phyloP scores from a whole-genome alignment of 2,113 vertebrate species.

The Hydrochoerus hydrochaeris region DNA sequence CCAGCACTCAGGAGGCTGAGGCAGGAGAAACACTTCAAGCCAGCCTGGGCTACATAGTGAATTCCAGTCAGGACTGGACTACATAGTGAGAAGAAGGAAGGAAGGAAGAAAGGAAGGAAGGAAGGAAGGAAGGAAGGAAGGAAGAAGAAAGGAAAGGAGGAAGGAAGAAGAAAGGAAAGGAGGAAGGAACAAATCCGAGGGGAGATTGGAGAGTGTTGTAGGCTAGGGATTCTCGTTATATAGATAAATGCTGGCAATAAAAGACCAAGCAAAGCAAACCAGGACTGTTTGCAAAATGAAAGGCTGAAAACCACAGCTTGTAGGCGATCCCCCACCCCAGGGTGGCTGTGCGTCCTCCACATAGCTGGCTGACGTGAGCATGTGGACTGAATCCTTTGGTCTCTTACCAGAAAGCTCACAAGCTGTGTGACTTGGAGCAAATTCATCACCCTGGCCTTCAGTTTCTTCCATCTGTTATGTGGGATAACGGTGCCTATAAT shows the following conservation, averaged over 20 bases:
- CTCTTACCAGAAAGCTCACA: not conserved
- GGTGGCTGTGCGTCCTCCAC: not conserved
- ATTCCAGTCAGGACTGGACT: not conserved
- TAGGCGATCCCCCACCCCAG: not conserved
- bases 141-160: not conserved
- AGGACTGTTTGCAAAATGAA: not conserved
- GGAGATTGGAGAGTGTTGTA: not conserved
- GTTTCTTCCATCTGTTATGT: not conserved
- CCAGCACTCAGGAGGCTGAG: not conserved
- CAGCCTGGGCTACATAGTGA: not conserved
- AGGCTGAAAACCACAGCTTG: not conserved
- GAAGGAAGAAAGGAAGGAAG: not conserved
- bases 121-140: not conserved
- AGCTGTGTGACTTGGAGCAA: not conserved
- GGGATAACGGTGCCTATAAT: not conserved
- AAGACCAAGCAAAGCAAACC: not conserved
- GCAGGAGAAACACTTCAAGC: not conserved
- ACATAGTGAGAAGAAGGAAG: not conserved
- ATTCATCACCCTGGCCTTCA: not conserved
- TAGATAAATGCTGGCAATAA: slow-evolving; percentile 31
- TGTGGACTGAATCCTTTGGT: not conserved
- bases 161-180: too few species aligned
- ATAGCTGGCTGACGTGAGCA: not conserved
- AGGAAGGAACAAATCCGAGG: not conserved
- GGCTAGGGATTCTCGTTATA: slow-evolving; percentile 15